These are phyloP conservation scores for Hystrix cristata DNA, from an alignment of 2,113 vertebrate genomes.

Conservation along the genomic window DNA sequence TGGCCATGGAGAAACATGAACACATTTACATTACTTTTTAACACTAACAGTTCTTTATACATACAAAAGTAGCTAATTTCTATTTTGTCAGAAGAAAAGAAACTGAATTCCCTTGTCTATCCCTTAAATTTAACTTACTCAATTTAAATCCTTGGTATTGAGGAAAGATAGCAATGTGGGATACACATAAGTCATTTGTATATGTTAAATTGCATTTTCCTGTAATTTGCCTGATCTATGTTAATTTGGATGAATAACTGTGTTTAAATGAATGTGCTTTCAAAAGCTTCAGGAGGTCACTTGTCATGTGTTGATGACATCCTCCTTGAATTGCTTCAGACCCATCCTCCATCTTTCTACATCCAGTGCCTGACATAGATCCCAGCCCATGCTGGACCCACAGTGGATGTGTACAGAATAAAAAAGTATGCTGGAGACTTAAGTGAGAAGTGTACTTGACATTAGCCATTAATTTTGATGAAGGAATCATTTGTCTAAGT, in stretches of 20 bases:
- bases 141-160: neutral
- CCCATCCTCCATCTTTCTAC: neutral
- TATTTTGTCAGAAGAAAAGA: constrained; percentile 28
- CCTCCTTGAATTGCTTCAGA: neutral
- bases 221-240: neutral
- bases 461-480: constrained; percentile 31
- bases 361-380: neutral
- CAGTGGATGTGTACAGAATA: neutral
- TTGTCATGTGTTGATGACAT: neutral
- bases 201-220: neutral
- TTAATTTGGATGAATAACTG: neutral
- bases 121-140: neutral
- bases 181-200: neutral
- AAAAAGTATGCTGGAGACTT: neutral
- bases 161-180: neutral
- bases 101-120: neutral
- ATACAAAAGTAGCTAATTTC: neutral
- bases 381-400: neutral
- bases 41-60: neutral
- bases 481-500: neutral
- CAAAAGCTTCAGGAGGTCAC: neutral
- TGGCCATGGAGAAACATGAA: neutral
- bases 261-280: constrained; percentile 3
- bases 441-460: neutral
- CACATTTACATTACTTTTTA: constrained; percentile 19